Evolutionary conservation across 2,888 invertebrate genomes (phyloP).

Genomic region (Eudasyphora cyanicolor): DNA sequence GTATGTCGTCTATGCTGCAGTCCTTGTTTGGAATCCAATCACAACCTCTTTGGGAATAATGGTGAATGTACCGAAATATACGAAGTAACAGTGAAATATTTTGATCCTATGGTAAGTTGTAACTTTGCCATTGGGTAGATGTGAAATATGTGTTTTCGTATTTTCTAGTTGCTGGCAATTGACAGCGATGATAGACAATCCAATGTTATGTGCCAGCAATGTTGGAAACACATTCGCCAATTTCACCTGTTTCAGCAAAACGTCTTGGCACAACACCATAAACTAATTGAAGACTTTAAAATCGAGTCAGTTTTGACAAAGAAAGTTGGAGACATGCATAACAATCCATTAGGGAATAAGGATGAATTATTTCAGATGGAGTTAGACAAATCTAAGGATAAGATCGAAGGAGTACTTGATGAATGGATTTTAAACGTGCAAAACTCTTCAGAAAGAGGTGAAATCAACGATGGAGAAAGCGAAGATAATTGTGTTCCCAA

Average conservation of each 20-base stretch:
- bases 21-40: neutral
- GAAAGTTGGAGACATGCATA: neutral
- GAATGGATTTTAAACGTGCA: neutral
- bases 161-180: slow-evolving; percentile 46
- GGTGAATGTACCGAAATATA: slow-evolving; percentile 29
- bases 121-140: neutral
- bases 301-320: slow-evolving; percentile 10
- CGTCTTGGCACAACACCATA: slow-evolving; percentile 4
- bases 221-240: slow-evolving; percentile 37
- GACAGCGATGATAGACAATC: neutral
- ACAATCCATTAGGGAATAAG: neutral
- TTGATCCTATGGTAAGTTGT: slow-evolving; percentile 47
- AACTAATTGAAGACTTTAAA: neutral
- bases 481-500: too few relatives aligned
- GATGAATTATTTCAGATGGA: neutral
- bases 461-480: neutral
- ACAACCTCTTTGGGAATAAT: neutral
- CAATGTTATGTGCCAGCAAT: slow-evolving; percentile 15
- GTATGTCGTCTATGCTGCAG: neutral
- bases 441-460: neutral
- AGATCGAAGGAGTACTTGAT: neutral
- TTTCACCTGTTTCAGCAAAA: slow-evolving; percentile 44
- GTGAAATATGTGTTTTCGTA: neutral
- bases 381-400: neutral
- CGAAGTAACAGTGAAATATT: slow-evolving; percentile 48